Conservation (phyloP, 2,888 invertebrate species). For the Lithophane ornitopus region DNA sequence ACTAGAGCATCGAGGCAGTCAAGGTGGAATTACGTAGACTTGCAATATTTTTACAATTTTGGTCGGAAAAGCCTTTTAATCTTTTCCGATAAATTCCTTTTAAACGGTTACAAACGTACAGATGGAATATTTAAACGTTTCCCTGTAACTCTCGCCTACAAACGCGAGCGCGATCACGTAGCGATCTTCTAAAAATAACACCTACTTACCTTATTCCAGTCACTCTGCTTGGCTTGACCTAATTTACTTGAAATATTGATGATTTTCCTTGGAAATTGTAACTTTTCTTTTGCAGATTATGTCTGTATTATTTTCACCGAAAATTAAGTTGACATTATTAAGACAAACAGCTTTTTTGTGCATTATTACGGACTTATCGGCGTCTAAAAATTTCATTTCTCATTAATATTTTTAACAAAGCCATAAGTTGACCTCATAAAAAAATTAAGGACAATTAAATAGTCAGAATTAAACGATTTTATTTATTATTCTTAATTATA, state of each 20-base stretch:
- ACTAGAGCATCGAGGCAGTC: not conserved
- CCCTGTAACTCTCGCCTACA: not conserved
- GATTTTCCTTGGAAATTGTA: not conserved
- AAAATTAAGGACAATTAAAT: no score
- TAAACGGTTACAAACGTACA: not conserved
- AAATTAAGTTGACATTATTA: not conserved
- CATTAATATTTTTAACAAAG: not conserved
- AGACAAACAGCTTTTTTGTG: not conserved
- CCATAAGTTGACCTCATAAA: no score
- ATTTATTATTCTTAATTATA: no score
- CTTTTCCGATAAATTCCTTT: not conserved
- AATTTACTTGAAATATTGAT: conserved; percentile 1
- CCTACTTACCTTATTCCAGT: conserved; percentile 7
- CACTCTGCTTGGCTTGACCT: not conserved
- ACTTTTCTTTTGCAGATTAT: not conserved
- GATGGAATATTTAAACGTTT: not conserved
- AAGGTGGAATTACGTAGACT: not conserved
- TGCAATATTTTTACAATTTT: not conserved
- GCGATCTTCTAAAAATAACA: conserved; percentile 4
- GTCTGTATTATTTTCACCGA: not conserved
- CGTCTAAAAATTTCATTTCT: not conserved
- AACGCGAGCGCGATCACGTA: not conserved
- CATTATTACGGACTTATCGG: no score
- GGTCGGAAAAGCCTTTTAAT: not conserved
- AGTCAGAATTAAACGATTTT: no score